phyloP scores from a whole-genome alignment of 2,888 invertebrate genomes.

The Lithophane semibrunnea region DNA sequence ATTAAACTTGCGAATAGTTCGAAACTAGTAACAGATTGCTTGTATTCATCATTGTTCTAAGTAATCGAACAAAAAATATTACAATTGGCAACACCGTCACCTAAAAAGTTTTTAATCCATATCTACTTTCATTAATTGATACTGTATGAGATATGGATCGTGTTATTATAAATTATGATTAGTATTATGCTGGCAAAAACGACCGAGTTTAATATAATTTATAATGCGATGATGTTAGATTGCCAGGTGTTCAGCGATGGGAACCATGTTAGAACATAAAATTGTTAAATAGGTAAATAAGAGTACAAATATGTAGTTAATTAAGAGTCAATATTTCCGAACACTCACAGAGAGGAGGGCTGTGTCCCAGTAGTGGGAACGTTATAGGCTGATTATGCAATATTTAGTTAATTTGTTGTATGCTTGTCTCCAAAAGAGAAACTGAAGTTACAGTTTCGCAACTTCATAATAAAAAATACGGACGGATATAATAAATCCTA shows the following conservation, averaged over 20 bases:
- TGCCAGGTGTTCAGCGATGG: conserved; percentile 23
- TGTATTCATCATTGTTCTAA: conserved; percentile 70
- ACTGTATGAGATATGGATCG: conserved; percentile 47
- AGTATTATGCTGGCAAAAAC: conserved; percentile 21
- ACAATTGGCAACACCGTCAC: conserved; percentile 49
- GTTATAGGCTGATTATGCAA: no score
- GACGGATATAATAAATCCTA: conserved; percentile 1
- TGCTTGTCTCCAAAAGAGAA: not conserved
- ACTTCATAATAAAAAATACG: not conserved
- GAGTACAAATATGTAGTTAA: not conserved
- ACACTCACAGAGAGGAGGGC: no score
- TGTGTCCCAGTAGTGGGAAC: no score
- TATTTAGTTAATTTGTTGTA: not conserved
- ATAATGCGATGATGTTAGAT: not conserved
- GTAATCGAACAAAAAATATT: conserved; percentile 61
- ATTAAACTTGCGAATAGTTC: conserved; percentile 67
- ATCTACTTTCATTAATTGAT: conserved; percentile 52
- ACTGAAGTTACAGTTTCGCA: not conserved
- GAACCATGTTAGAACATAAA: conserved; percentile 6
- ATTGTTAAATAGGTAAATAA: not conserved
- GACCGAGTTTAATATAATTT: conserved; percentile 1
- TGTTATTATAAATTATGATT: conserved; percentile 57
- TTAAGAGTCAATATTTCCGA: not conserved
- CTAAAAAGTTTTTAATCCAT: conserved; percentile 43
- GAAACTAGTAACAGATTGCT: conserved; percentile 65